These are phyloP conservation scores for Lethenteron camtschaticum DNA, from an alignment of 2,113 vertebrate species.

Conservation along the genomic window DNA sequence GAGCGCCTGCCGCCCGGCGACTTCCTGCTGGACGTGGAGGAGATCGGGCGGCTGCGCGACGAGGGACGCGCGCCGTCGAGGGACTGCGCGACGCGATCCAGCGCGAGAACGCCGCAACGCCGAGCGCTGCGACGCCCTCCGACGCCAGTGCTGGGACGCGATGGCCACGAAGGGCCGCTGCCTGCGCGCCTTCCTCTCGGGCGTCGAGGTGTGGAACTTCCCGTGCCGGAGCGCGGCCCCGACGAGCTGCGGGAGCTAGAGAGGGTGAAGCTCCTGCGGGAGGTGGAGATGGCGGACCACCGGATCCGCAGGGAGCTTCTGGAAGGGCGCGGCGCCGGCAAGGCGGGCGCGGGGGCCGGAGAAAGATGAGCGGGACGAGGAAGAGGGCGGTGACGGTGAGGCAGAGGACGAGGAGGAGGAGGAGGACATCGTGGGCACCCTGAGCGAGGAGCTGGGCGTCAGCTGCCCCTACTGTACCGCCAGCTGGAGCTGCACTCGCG, in stretches of 20 bases:
- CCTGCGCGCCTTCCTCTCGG: slow-evolving; percentile 41
- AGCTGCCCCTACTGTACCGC: slow-evolving; percentile 31
- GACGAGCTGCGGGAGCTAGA: slow-evolving; percentile 31
- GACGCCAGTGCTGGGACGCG: slow-evolving; percentile 51
- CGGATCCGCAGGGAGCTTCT: too few species aligned
- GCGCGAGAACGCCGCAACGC: slow-evolving; percentile 35
- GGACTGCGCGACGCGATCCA: slow-evolving; percentile 29
- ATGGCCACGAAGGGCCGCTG: slow-evolving; percentile 38
- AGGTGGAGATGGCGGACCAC: slow-evolving; percentile 24
- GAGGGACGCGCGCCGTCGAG: too few species aligned
- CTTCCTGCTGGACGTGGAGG: too few species aligned
- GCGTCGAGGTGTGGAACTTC: slow-evolving; percentile 47
- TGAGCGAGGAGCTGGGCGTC: slow-evolving; percentile 37
- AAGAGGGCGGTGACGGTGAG: slow-evolving; percentile 17
- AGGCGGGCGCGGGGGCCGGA: background rate
- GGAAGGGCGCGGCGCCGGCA: background rate
- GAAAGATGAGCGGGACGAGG: slow-evolving; percentile 19
- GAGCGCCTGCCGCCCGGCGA: too few species aligned
- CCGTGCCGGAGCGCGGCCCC: slow-evolving; percentile 32
- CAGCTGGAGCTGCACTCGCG: slow-evolving; percentile 45
- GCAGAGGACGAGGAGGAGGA: slow-evolving; percentile 2
- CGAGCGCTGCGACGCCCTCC: slow-evolving; percentile 41
- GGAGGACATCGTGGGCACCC: slow-evolving; percentile 29
- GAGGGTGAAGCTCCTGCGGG: slow-evolving; percentile 27
- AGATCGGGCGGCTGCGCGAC: too few species aligned